These are phyloP conservation scores for Centruroides sculpturatus DNA, from an alignment of 1,140 invertebrate genomes.

Conservation along the genomic window DNA sequence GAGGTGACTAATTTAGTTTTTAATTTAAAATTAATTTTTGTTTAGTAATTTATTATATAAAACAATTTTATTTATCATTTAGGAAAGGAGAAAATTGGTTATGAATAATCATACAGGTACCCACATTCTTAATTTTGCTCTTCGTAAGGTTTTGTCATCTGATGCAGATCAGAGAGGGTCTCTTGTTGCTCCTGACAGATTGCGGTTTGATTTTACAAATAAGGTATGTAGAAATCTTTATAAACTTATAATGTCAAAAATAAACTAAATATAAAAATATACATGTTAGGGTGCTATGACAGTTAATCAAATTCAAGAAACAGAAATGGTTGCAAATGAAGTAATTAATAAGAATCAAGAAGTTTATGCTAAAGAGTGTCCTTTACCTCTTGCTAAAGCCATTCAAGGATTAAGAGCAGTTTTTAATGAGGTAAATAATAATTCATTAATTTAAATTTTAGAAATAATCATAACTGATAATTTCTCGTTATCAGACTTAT, in stretches of 20 bases:
- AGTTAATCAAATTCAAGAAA: constrained; percentile 64
- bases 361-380: constrained; percentile 83
- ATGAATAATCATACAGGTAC: constrained; percentile 99
- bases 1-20: constrained; percentile 26
- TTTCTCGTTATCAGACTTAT: constrained; percentile 37
- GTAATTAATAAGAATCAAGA: constrained; percentile 62
- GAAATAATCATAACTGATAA: not conserved
- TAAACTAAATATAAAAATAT: not conserved
- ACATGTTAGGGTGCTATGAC: constrained; percentile 56
- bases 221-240: constrained; percentile 41
- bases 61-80: constrained; percentile 1
- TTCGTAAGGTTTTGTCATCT: constrained; percentile 72
- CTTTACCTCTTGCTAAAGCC: constrained; percentile 67
- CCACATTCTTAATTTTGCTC: constrained; percentile 88
- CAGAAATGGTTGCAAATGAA: constrained; percentile 62
- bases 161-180: constrained; percentile 95
- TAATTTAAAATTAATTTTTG: not conserved
- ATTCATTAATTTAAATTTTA: not conserved
- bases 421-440: constrained; percentile 65
- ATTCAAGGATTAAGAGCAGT: constrained; percentile 92
- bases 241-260: constrained; percentile 4
- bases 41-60: not conserved
- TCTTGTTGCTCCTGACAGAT: constrained; percentile 89
- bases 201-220: constrained; percentile 94
- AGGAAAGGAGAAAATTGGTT: constrained; percentile 57